Base-by-base conservation (phyloP, 2,888 invertebrate genomes). In the Melikaiella ostensackeni region DNA sequence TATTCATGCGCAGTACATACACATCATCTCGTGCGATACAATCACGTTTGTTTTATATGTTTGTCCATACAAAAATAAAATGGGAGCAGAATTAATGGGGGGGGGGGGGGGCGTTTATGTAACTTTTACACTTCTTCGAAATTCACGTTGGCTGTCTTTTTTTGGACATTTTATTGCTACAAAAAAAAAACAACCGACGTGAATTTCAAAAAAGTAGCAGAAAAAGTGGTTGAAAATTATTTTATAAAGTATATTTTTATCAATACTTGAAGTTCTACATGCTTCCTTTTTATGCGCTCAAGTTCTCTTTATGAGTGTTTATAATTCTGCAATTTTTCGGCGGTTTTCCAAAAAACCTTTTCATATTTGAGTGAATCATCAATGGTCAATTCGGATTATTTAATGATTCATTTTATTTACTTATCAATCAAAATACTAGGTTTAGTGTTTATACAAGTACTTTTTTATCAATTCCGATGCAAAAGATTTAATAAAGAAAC, bases 1-100 rank as follows among this genome's bases (percentile, higher is more conserved):
- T 27, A 57, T 55, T 59, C 27, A 70, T 70, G 50, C 50, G 50
- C 50, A 70, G 55, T 38, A 59, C 64, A 70, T 55, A 59, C 66
- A 75, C 59, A 77, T 46, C 38, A 30, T 42, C 24, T 63, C 61
- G 35, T 74, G 35, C 61, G 16, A 50, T 21, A 6, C 16, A 19
- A 35, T 16, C 24, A 64, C 30, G 33, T 46, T 63, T 70, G 30
- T 64, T 59, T 33, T 21, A 27, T 35, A 75, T 42, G 30, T 30
- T 38, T 30, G 42, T 35, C 8, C 13, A 38, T 38, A 4, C 1
- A 59, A 16, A 21, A 46, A 46, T 35, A 76, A 76, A 59, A 57
- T 62, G 57, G 63, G 8, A 46, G 59, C 59, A 21, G 13, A 57
- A 24, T 38, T 13, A 13, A 38, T 30, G n/a, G n/a, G n/a, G n/a